phyloP scores from a whole-genome alignment of 2,888 invertebrate genomes.

The Drosophila kokeensis region DNA sequence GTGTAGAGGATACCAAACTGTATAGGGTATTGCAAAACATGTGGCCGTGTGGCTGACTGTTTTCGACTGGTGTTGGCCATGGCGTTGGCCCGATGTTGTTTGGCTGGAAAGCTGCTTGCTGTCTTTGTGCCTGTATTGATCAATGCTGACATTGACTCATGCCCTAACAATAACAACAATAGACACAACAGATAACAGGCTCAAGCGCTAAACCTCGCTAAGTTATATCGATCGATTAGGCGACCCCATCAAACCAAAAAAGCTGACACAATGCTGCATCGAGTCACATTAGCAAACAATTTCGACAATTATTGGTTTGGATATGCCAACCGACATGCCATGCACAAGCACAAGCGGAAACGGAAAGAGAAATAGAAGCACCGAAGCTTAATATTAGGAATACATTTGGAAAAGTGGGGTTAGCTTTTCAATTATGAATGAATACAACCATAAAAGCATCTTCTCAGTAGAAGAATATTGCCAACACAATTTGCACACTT shows the following conservation, averaged over 20 bases:
- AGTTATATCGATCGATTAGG: slow-evolving; percentile 43
- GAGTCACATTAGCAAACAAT: slow-evolving; percentile 44
- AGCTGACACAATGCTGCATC: background rate
- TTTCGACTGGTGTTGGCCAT: slow-evolving; percentile 21
- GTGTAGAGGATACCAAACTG: too few species aligned
- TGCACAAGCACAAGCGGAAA: background rate
- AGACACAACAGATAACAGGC: slow-evolving; percentile 26
- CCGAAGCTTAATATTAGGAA: slow-evolving; percentile 10
- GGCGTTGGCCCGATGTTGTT: slow-evolving; percentile 19
- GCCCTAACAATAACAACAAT: slow-evolving; percentile 13
- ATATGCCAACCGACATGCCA: slow-evolving; percentile 17
- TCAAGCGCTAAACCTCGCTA: slow-evolving; percentile 17
- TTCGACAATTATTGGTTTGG: slow-evolving; percentile 38
- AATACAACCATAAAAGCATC: slow-evolving; percentile 54
- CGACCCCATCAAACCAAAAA: background rate
- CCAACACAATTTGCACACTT: slow-evolving; percentile 2
- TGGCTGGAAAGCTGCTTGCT: slow-evolving; percentile 5
- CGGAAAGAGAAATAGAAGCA: background rate
- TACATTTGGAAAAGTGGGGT: slow-evolving; percentile 19
- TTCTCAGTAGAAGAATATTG: slow-evolving; percentile 16
- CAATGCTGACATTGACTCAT: slow-evolving; percentile 52
- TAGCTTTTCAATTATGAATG: slow-evolving; percentile 61
- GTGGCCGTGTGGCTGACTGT: slow-evolving; percentile 10
- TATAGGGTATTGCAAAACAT: too few species aligned
- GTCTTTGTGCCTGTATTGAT: slow-evolving; percentile 36